These are phyloP conservation scores for Craterocephalus amniculus DNA, from an alignment of 2,797 vertebrate species.

Conservation along the genomic window DNA sequence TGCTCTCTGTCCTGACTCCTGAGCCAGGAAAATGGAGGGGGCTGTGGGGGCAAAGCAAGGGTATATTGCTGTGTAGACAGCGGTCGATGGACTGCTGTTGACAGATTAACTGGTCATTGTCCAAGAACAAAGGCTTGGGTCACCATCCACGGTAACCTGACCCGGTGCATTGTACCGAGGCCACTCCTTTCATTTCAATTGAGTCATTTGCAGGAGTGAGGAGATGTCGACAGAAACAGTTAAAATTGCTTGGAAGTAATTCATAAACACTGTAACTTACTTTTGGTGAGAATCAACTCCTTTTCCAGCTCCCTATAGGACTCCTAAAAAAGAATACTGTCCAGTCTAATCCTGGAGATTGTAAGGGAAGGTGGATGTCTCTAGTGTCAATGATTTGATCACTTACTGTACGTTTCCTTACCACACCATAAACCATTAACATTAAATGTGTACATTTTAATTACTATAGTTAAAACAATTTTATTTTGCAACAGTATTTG, in stretches of 20 bases:
- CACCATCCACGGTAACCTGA: conserved; percentile 43
- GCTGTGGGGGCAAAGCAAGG: conserved; percentile 46
- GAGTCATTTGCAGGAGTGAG: conserved; percentile 4
- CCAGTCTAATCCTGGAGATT: background rate
- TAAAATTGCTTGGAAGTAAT: conserved; percentile 26
- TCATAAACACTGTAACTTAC: background rate
- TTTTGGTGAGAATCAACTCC: background rate
- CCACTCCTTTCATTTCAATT: conserved; percentile 18
- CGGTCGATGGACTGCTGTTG: conserved; percentile 63
- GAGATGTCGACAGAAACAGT: conserved; percentile 22
- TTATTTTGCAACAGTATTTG: background rate
- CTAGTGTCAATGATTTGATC: too few species aligned
- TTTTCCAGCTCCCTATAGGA: background rate
- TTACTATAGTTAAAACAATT: background rate
- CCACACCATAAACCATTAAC: too few species aligned
- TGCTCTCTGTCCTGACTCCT: conserved; percentile 58
- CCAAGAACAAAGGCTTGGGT: conserved; percentile 41
- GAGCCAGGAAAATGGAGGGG: conserved; percentile 52
- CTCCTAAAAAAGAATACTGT: background rate
- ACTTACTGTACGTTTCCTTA: too few species aligned
- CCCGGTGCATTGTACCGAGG: conserved; percentile 20
- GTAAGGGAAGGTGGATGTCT: background rate
- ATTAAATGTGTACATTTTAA: background rate
- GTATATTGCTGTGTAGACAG: conserved; percentile 56
- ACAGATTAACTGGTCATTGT: conserved; percentile 65